Evolutionary conservation across 2,888 invertebrate genomes (phyloP), one percentile per base, ranked within the genome.

Genomic region (Copidosoma aretas): DNA sequence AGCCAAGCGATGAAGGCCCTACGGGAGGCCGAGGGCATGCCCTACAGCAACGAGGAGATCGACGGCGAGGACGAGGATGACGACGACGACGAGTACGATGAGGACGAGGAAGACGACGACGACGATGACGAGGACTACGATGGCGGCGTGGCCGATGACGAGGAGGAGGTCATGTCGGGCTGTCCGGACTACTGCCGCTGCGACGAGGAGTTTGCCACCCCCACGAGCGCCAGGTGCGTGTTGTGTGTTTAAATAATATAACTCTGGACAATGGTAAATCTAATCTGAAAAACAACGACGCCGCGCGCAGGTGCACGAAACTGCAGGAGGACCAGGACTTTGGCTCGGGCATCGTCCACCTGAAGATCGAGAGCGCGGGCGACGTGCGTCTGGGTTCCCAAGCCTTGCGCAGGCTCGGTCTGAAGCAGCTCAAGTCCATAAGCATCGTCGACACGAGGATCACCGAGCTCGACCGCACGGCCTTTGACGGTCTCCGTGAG

Each of bases 371-470:
- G 73, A 88, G 90, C 78, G 87, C 89, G 39, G 88, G 88, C 14
- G 78, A 80, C 59, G 77, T 83, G 57, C 75, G 68, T 39, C 74
- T 84, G 0, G 82, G 80, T 5, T 78, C 82, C 10, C 77, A 78
- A 65, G 84, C 88, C 19, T 83, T 92, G 65, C 88, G 88, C 15
- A 87, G 71, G 4, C 76, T 77, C 0, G 82, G 80, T 25, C 85
- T 92, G 32, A 87, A 89, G 75, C 87, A 88, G 75, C 85, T 92
- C 49, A 88, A 89, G 25, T 89, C 90, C 3, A 87, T 92, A 19
- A 89, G 89, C 78, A 90, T 92, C 75, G 87, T 88, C 62, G 90
- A 91, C 80, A 91, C 91, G 70, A 89, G 89, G 14, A 90, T 93
- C 77, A 85, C 87, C 57, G 87, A 87, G 66, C 86, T 93, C 73